Percentiles rank a stretch among this genome's conserved stretches.
phyloP scores from a whole-genome alignment of 2,113 vertebrate species.

The Datnioides undecimradiatus region DNA sequence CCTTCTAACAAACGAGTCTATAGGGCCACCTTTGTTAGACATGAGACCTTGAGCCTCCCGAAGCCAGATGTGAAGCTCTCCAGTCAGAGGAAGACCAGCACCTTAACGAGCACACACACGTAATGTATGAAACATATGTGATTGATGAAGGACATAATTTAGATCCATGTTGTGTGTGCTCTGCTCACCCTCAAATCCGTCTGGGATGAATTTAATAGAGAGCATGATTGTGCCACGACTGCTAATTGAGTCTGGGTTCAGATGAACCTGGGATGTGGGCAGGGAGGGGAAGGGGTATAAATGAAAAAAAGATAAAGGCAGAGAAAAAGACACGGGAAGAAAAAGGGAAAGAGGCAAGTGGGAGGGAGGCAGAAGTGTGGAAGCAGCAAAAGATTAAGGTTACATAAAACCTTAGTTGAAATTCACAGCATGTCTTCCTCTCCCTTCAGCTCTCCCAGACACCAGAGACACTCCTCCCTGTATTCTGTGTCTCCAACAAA shows the following conservation, averaged over 20 bases:
- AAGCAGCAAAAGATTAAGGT: constrained; percentile 62
- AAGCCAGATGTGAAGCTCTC: constrained; percentile 97
- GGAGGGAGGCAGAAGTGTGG: constrained; percentile 20
- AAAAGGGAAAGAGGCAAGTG: neutral
- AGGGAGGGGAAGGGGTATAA: neutral
- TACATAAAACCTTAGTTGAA: constrained; percentile 76
- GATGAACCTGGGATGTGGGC: constrained; percentile 79
- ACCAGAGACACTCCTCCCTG: constrained; percentile 41
- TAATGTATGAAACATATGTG: neutral
- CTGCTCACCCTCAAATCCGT: constrained; percentile 86
- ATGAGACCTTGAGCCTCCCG: constrained; percentile 91
- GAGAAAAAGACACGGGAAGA: constrained; percentile 9
- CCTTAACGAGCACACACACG: constrained; percentile 79
- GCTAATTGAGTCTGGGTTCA: constrained; percentile 82
- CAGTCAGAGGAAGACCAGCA: constrained; percentile 87
- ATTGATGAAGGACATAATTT: constrained; percentile 2
- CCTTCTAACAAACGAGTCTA: constrained; percentile 92
- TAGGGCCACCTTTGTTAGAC: constrained; percentile 85
- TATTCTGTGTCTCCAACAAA: constrained; percentile 32
- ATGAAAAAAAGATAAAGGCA: neutral
- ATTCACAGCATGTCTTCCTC: constrained; percentile 75
- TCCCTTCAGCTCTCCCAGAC: constrained; percentile 63
- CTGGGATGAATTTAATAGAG: constrained; percentile 90
- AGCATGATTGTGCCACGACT: constrained; percentile 88
- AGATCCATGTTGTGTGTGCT: neutral